Evolutionary conservation across 1,140 invertebrate genomes (phyloP).

Genomic region (Coenobita brevimanus): DNA sequence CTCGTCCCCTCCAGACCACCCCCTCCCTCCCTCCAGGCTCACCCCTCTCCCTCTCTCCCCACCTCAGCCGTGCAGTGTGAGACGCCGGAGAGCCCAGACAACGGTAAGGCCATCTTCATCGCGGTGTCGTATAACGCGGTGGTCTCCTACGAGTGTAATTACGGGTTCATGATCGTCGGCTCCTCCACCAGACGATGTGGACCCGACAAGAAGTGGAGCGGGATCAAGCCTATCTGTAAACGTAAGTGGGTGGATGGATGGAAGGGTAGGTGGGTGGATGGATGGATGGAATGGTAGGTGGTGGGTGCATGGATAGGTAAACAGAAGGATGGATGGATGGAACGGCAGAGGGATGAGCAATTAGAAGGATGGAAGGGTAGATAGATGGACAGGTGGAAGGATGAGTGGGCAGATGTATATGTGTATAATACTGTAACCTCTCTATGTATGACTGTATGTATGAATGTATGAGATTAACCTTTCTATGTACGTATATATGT

Average conservation of each 20-base stretch:
- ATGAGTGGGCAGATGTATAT: too few relatives aligned
- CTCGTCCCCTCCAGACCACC: not conserved
- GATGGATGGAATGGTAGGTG: not conserved
- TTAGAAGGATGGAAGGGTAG: not conserved
- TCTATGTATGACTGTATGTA: too few relatives aligned
- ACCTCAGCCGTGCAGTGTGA: conserved; percentile 87
- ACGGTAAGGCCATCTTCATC: conserved; percentile 92
- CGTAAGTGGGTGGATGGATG: conserved; percentile 33
- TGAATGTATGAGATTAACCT: too few relatives aligned
- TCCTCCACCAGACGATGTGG: conserved; percentile 81
- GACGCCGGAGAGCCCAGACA: conserved; percentile 88
- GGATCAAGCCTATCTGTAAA: conserved; percentile 67
- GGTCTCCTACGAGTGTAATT: conserved; percentile 93
- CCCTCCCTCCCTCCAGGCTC: not conserved
- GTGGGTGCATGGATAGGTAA: not conserved
- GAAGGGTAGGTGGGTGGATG: not conserved
- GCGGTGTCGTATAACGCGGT: conserved; percentile 95
- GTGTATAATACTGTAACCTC: too few relatives aligned
- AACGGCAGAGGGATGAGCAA: not conserved
- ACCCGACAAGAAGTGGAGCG: conserved; percentile 93
- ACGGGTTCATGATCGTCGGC: conserved; percentile 87
- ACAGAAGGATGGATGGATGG: not conserved
- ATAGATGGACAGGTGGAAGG: not conserved
- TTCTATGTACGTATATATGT: too few relatives aligned
- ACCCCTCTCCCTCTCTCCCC: not conserved